Percentiles rank a stretch among this genome's conserved stretches.
Conservation (phyloP, 1,140 invertebrate genomes). For the Physella acuta region DNA sequence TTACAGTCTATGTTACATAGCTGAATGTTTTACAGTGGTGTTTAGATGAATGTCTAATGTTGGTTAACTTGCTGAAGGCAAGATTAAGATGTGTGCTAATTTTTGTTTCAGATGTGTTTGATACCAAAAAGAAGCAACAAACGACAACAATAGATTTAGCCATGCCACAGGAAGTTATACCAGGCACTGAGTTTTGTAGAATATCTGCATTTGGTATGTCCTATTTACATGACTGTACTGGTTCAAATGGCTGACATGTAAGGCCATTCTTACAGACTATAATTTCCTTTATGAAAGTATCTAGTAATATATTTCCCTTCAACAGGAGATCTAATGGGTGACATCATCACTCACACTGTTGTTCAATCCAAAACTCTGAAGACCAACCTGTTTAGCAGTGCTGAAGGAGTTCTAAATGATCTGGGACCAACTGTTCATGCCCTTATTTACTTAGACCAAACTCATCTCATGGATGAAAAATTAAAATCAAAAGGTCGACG, state of each 20-base stretch:
- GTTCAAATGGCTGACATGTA: too few species aligned
- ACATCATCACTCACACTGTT: slow-evolving; percentile 28
- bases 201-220: slow-evolving; percentile 30
- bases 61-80: too few species aligned
- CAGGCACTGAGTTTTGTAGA: slow-evolving; percentile 24
- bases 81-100: too few species aligned
- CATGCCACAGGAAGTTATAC: slow-evolving; percentile 25
- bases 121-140: slow-evolving; percentile 19
- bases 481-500: not conserved
- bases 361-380: slow-evolving; percentile 21
- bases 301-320: not conserved
- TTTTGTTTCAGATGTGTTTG: too few species aligned
- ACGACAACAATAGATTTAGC: slow-evolving; percentile 23
- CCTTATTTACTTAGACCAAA: slow-evolving; percentile 15
- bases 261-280: too few species aligned
- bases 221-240: too few species aligned
- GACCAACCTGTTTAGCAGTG: slow-evolving; percentile 14
- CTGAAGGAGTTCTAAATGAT: slow-evolving; percentile 28
- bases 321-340: slow-evolving; percentile 34
- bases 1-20: too few species aligned
- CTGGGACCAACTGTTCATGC: slow-evolving; percentile 29
- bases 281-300: too few species aligned
- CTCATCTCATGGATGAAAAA: slow-evolving; percentile 14
- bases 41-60: too few species aligned
- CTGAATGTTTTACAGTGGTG: too few species aligned